phyloP scores from a whole-genome alignment of 2,797 vertebrate species.

The Gambelia wislizenii region DNA sequence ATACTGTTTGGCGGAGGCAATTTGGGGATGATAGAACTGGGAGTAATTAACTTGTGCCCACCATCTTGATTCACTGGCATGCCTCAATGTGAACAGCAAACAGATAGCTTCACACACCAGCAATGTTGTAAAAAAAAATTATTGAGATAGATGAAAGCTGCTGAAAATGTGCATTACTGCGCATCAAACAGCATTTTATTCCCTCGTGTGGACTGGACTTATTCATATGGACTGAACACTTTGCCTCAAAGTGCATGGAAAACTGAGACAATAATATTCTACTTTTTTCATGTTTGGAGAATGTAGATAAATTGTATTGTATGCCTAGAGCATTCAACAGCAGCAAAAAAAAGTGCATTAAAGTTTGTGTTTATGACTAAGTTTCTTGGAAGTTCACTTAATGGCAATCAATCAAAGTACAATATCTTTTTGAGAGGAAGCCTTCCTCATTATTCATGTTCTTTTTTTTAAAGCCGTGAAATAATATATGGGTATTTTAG shows the following conservation, averaged over 20 bases:
- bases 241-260: background rate
- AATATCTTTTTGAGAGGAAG: slow-evolving; percentile 53
- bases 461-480: slow-evolving; percentile 42
- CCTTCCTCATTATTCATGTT: slow-evolving; percentile 62
- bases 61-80: no score
- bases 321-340: slow-evolving; percentile 21
- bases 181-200: no score
- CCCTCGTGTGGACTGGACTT: background rate
- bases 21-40: no score
- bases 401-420: slow-evolving; percentile 33
- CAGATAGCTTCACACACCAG: no score
- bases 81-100: no score
- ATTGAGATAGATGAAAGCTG: no score
- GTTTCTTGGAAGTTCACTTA: slow-evolving; percentile 48
- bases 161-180: no score
- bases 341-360: slow-evolving; percentile 7
- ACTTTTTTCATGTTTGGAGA: background rate
- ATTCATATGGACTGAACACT: background rate
- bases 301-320: background rate
- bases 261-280: background rate
- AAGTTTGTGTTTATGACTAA: slow-evolving; percentile 29
- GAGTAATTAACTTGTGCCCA: no score
- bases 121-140: no score
- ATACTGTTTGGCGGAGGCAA: no score
- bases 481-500: slow-evolving; percentile 68